Base-by-base conservation (phyloP, 2,797 vertebrate genomes). In the Clarias platycephalus region DNA sequence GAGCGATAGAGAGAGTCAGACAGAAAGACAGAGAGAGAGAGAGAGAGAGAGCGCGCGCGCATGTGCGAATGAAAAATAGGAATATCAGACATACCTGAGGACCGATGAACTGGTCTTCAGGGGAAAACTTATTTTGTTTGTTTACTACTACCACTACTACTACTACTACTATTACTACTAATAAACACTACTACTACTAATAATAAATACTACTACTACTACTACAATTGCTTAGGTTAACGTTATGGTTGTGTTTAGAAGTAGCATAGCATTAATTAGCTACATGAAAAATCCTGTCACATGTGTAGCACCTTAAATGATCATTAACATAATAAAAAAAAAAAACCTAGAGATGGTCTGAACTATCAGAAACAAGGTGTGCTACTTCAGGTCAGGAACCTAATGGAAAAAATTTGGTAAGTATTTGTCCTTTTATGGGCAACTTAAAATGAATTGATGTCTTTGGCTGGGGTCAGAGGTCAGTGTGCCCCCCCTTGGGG, bases 391-490 rank as follows among this genome's bases (percentile, higher is more conserved):
- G 63, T 64, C 44, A 64, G 68, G 58, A 80, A 80, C 40, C 20
- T 26, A 34, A 24, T 2, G 10, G 8, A 6, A 13, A 37, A 85
- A 85, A 18, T 55, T n/a, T n/a, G n/a, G n/a, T n/a, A 66, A 74
- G 0, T 34, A 26, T 57, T 82, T 58, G 34, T 53, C 9, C n/a
- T 82, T 82, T 66, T 66, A 26, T 37, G 64, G 62, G 84, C 58
- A 49, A 74, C 58, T 74, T n/a, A 15, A 55, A 76, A 62, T 85
- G 44, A 86, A 71, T 24, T 82, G 62, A 85, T 77, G 83, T 49
- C 40, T 62, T 28, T 72, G 70, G 64, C 9, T 58, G 62, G 49
- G 87, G 82, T 88, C 87, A 88, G 31, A 86, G 86, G 86, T 88
- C 79, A 80, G 8, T 15, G 76, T 83, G 67, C 44, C 70, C 64